Conservation (phyloP, 2,888 invertebrate genomes). For the Trypoxylon attenuatum region DNA sequence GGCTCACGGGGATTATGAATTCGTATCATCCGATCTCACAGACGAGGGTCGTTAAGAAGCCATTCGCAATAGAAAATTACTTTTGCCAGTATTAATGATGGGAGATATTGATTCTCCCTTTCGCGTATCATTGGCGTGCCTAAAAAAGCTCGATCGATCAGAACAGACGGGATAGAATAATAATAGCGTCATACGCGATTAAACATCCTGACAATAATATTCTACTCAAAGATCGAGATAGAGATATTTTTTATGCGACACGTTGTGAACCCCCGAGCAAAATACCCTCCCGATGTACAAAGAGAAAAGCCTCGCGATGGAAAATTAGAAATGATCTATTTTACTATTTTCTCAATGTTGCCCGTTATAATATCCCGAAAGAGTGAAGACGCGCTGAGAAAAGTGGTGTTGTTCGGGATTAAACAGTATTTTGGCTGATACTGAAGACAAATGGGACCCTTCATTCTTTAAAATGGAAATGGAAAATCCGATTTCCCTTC, state of each 20-base stretch:
- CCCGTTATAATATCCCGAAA: background rate
- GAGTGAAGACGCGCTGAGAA: background rate
- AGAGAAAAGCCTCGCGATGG: background rate
- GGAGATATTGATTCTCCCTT: background rate
- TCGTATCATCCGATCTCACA: constrained; percentile 1
- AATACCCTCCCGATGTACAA: constrained; percentile 8
- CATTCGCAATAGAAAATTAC: background rate
- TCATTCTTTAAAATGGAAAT: constrained; percentile 10
- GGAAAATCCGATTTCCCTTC: constrained; percentile 3
- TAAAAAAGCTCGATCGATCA: background rate
- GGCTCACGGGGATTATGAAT: background rate
- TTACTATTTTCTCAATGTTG: constrained; percentile 1
- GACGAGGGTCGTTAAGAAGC: constrained; percentile 7
- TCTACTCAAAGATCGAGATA: constrained; percentile 20
- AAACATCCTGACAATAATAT: constrained; percentile 46
- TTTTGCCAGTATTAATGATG: background rate
- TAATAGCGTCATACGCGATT: background rate
- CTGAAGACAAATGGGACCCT: too few species aligned
- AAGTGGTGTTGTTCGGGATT: background rate
- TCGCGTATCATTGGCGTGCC: background rate
- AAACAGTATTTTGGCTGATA: background rate
- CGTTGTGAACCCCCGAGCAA: background rate
- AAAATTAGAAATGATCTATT: constrained; percentile 1
- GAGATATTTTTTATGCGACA: constrained; percentile 38
- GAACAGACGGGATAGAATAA: background rate